Evolutionary conservation across 2,797 vertebrate species (phyloP).

Genomic region (Poecile montanus): DNA sequence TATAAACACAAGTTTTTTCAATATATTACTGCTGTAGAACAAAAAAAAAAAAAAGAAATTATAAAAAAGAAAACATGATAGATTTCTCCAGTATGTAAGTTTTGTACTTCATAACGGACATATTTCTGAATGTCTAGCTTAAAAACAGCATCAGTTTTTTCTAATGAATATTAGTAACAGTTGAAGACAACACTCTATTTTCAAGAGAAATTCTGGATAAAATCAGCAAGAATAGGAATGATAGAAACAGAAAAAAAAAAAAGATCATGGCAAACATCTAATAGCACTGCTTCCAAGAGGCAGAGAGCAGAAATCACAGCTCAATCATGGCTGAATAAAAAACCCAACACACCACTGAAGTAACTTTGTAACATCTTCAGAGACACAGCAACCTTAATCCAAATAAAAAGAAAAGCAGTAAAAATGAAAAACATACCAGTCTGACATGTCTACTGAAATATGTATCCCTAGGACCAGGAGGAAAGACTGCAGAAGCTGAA

Average conservation of each 20-base stretch:
- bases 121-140: not conserved
- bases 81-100: not conserved
- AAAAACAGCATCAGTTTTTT: not conserved
- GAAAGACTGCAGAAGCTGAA: not conserved
- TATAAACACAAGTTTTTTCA: conserved; percentile 15
- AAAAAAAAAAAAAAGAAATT: not conserved
- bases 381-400: not conserved
- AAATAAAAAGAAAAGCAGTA: not conserved
- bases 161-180: not conserved
- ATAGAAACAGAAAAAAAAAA: not conserved
- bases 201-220: not conserved
- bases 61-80: not conserved
- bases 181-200: not conserved
- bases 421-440: not conserved
- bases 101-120: not conserved
- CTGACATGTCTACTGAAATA: not conserved
- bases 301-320: not conserved
- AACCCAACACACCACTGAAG: not conserved
- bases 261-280: not conserved
- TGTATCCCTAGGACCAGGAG: not conserved
- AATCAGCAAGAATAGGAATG: not conserved
- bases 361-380: not conserved
- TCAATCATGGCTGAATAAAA: not conserved
- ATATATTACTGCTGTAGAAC: not conserved
- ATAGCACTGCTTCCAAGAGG: not conserved